phyloP scores from a whole-genome alignment of 2,113 vertebrate genomes.

The Hippocampus mohnikei region DNA sequence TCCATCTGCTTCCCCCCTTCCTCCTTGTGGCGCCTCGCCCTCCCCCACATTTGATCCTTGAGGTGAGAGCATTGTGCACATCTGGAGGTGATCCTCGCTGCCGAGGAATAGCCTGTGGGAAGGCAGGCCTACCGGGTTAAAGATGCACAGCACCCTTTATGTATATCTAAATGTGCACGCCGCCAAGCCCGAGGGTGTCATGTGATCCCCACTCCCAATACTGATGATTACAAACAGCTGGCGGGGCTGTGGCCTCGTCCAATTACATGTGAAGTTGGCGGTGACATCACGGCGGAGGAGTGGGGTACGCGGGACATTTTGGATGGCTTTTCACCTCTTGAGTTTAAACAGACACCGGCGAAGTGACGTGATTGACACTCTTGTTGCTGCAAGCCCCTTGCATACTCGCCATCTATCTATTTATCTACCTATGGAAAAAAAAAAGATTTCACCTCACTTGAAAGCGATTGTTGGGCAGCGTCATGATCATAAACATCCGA shows the following conservation, averaged over 20 bases:
- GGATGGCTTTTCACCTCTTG: slow-evolving; percentile 6
- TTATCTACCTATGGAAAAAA: background rate
- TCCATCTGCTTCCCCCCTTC: slow-evolving; percentile 3
- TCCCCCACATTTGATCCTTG: slow-evolving; percentile 30
- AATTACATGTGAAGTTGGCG: slow-evolving; percentile 21
- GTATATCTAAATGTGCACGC: slow-evolving; percentile 31
- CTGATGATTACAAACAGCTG: slow-evolving; percentile 67
- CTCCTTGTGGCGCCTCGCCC: slow-evolving; percentile 11
- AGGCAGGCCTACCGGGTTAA: slow-evolving; percentile 42
- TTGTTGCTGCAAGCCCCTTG: background rate
- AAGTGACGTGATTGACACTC: background rate
- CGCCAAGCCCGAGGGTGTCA: slow-evolving; percentile 48
- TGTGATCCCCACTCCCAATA: slow-evolving; percentile 45
- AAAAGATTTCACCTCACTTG: no score
- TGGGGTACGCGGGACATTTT: slow-evolving; percentile 4
- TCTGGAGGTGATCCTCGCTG: slow-evolving; percentile 60
- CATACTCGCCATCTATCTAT: background rate
- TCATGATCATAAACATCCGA: no score
- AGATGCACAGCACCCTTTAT: slow-evolving; percentile 42
- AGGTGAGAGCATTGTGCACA: slow-evolving; percentile 52
- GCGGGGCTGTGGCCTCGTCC: slow-evolving; percentile 12
- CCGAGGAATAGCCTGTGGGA: slow-evolving; percentile 48
- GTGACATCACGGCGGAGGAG: slow-evolving; percentile 37
- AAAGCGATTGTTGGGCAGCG: no score
- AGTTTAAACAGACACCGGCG: slow-evolving; percentile 2